Percentiles rank a stretch among this genome's conserved stretches.
phyloP scores from a whole-genome alignment of 2,113 vertebrate genomes.

The Larimichthys polyactis region DNA sequence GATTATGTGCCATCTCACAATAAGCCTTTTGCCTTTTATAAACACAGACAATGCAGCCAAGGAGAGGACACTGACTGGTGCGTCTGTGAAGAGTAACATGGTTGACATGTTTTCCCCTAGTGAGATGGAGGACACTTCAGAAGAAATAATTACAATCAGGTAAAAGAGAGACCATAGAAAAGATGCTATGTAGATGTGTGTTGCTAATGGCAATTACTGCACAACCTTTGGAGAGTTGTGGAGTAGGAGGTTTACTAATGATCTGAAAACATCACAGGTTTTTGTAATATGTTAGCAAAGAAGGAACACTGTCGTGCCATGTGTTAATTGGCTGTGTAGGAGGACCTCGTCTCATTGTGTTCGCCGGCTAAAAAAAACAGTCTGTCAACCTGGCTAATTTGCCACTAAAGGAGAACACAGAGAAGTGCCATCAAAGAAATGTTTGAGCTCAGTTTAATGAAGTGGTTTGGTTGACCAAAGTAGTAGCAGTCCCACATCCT shows the following conservation, averaged over 20 bases:
- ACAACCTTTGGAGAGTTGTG: neutral
- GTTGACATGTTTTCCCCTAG: constrained; percentile 12
- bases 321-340: constrained; percentile 14
- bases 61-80: constrained; percentile 32
- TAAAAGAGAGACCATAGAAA: neutral
- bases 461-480: neutral
- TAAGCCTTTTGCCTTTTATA: constrained; percentile 46
- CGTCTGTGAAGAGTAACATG: constrained; percentile 16
- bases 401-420: neutral
- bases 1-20: constrained; percentile 41
- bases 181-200: neutral
- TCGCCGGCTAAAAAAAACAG: neutral
- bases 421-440: constrained; percentile 15
- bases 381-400: constrained; percentile 4
- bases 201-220: neutral
- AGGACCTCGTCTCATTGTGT: neutral
- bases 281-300: neutral
- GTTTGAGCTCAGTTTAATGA: constrained; percentile 8
- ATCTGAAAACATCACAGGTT: neutral
- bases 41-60: constrained; percentile 31
- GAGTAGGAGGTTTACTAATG: neutral
- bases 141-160: neutral
- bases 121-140: constrained; percentile 6
- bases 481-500: neutral
- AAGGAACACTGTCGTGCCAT: neutral